A percentile compares a stretch with the other conserved stretches of the same genome.
Evolutionary conservation across 2,113 vertebrate genomes (phyloP).

Genomic region (Manacus vitellinus): DNA sequence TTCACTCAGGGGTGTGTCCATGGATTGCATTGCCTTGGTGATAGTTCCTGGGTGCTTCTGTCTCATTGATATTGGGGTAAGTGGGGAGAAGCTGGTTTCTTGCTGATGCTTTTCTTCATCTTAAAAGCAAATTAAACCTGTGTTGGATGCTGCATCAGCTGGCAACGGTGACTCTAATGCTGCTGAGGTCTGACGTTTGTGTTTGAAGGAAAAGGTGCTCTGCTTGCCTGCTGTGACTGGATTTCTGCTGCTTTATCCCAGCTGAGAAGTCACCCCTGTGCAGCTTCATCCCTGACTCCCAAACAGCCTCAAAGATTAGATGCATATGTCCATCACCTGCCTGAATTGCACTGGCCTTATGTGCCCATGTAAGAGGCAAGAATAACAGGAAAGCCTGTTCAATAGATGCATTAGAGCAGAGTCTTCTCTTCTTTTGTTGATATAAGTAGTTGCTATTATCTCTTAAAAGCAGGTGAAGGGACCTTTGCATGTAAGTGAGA

Average conservation of each 20-base stretch:
- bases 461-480: not conserved
- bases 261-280: not conserved
- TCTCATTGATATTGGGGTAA: not conserved
- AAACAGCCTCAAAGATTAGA: not conserved
- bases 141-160: not conserved
- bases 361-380: not conserved
- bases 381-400: not conserved
- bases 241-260: not conserved
- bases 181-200: not conserved
- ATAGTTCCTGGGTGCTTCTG: not conserved
- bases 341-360: not conserved
- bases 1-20: not conserved
- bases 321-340: not conserved
- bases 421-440: not conserved
- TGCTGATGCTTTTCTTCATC: not conserved
- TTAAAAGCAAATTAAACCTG: not conserved
- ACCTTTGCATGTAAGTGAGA: not conserved
- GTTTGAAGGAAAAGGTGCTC: not conserved
- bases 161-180: accelerated
- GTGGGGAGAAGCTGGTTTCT: not conserved
- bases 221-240: not conserved
- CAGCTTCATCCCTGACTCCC: not conserved
- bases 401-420: not conserved
- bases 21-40: not conserved
- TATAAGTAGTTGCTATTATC: not conserved